These are phyloP conservation scores for Zoroaster sp. DNA, from an alignment of 53 echinoderm and acorn worm genomes.

Conservation along the genomic window DNA sequence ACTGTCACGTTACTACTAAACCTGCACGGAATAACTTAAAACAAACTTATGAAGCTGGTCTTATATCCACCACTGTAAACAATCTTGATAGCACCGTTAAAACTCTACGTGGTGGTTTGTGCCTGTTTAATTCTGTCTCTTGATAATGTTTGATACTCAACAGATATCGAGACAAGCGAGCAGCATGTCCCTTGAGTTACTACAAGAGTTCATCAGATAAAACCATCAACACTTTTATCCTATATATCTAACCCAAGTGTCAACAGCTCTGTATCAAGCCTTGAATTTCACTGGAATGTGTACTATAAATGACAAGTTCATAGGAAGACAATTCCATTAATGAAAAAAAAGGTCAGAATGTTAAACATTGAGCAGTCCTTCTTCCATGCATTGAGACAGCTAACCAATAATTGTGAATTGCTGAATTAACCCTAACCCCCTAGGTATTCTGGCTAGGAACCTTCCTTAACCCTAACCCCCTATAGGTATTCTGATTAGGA, in stretches of 20 bases:
- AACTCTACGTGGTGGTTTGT: neutral
- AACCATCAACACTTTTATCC: neutral
- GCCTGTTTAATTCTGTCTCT: conserved; percentile 30
- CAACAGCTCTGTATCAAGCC: neutral
- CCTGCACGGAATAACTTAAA: conserved; percentile 42
- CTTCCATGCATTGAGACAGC: no score
- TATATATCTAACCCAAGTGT: neutral
- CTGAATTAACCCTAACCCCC: no score
- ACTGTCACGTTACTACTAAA: conserved; percentile 16
- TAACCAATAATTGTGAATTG: no score
- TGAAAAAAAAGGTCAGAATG: no score
- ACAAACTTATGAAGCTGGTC: conserved; percentile 33
- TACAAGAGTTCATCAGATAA: conserved; percentile 53
- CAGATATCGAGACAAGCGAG: conserved; percentile 3
- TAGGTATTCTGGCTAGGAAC: no score
- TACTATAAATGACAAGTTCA: neutral
- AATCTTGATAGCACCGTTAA: neutral
- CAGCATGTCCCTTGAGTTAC: conserved; percentile 1
- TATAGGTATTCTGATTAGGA: no score
- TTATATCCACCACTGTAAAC: conserved; percentile 40
- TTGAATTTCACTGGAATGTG: conserved; percentile 36
- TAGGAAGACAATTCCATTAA: no score
- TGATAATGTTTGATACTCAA: conserved; percentile 23
- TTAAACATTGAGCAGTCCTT: no score
- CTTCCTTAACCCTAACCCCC: no score